Evolutionary conservation across 2,797 vertebrate genomes (phyloP).

Genomic region (Anabas testudineus): DNA sequence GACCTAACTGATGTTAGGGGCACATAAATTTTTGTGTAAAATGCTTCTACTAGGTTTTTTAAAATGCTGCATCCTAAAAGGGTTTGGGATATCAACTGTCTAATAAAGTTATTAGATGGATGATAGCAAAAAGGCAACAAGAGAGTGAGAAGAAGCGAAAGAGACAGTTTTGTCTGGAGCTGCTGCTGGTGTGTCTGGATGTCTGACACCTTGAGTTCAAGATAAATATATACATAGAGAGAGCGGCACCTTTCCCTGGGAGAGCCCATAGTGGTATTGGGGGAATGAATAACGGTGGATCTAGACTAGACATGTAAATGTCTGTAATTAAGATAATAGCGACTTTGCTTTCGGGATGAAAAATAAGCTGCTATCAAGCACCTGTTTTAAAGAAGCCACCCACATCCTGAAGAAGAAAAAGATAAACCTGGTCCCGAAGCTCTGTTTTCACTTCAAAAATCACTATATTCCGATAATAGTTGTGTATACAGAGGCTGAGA

Average conservation of each 20-base stretch:
- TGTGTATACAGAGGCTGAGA: not conserved
- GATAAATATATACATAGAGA: constrained; percentile 49
- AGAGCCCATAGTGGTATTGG: constrained; percentile 20
- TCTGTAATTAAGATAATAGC: constrained; percentile 77
- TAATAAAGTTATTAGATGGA: constrained; percentile 6
- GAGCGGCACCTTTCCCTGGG: constrained; percentile 38
- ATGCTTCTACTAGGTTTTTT: not conserved
- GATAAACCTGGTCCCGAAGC: constrained; percentile 5
- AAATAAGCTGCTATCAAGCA: constrained; percentile 61
- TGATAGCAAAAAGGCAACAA: not conserved
- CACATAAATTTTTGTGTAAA: constrained; percentile 10
- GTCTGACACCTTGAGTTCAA: constrained; percentile 73
- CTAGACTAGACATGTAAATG: constrained; percentile 71
- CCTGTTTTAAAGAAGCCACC: constrained; percentile 64
- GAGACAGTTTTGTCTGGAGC: constrained; percentile 56
- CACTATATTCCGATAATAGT: constrained; percentile 3
- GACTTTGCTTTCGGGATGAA: constrained; percentile 51
- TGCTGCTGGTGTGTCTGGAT: constrained; percentile 65
- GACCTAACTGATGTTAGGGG: too few species aligned
- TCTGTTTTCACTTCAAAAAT: not conserved
- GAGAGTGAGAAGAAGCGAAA: constrained; percentile 14
- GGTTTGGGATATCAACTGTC: not conserved
- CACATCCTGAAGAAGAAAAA: constrained; percentile 32
- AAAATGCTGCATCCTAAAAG: not conserved
- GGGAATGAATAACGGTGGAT: constrained; percentile 57